These are phyloP conservation scores for Polydesmus complanatus DNA, from an alignment of 2,888 invertebrate genomes.

Conservation along the genomic window DNA sequence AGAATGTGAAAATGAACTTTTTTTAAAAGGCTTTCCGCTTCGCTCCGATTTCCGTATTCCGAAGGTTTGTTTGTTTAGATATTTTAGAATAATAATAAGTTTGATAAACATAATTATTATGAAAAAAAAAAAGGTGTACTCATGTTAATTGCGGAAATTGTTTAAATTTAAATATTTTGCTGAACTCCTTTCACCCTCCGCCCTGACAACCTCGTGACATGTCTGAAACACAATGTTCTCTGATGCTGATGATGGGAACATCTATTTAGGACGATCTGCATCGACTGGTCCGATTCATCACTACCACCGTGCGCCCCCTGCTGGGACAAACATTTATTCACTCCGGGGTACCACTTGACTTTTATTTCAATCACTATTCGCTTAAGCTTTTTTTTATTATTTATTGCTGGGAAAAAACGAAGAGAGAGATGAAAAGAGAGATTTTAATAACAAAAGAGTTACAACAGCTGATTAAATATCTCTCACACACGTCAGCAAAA, in stretches of 20 bases:
- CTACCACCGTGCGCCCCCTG: constrained; percentile 3
- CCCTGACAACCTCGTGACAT: too few relatives aligned
- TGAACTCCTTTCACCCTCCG: background rate
- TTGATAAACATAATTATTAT: too few relatives aligned
- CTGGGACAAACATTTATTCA: constrained; percentile 8
- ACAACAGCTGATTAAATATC: background rate
- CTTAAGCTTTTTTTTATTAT: background rate
- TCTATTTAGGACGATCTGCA: constrained; percentile 2
- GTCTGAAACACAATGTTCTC: too few relatives aligned
- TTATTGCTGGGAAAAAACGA: background rate
- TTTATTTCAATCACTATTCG: background rate
- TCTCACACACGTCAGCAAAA: background rate
- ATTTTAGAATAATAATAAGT: too few relatives aligned
- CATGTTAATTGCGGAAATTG: background rate
- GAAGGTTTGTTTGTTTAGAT: too few relatives aligned
- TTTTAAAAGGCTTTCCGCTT: too few relatives aligned
- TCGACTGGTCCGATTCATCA: background rate
- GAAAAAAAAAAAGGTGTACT: background rate
- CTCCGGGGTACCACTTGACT: constrained; percentile 3
- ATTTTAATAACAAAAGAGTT: background rate
- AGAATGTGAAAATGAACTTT: too few relatives aligned
- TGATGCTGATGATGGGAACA: background rate
- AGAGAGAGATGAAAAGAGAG: too few relatives aligned
- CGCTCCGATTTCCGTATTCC: too few relatives aligned
- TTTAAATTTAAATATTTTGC: background rate